Evolutionary conservation across 2,113 vertebrate genomes (phyloP).

Genomic region (Pampusana beccarii): DNA sequence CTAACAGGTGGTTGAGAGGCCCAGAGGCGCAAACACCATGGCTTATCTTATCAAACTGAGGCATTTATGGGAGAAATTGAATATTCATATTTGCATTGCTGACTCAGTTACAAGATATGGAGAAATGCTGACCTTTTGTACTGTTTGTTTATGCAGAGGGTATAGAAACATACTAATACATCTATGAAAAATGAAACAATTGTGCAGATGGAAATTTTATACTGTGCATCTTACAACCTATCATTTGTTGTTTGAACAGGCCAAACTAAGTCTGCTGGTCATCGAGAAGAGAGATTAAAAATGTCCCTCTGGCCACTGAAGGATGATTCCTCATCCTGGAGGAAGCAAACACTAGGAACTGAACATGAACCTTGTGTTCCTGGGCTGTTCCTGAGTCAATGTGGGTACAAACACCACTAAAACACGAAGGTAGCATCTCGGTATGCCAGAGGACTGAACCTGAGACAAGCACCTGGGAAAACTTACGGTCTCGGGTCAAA

Average conservation of each 20-base stretch:
- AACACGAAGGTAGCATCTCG: not conserved
- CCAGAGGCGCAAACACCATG: not conserved
- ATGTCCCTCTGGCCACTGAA: not conserved
- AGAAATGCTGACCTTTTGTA: not conserved
- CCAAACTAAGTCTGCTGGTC: not conserved
- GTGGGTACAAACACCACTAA: not conserved
- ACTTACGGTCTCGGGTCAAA: not conserved
- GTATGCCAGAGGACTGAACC: not conserved
- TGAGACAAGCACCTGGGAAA: not conserved
- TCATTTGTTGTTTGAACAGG: not conserved
- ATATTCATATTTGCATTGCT: not conserved
- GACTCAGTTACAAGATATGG: not conserved
- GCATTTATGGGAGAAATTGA: not conserved
- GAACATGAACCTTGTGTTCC: not conserved
- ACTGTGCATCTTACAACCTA: not conserved
- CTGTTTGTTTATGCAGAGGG: not conserved
- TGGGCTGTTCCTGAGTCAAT: not conserved
- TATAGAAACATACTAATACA: not conserved
- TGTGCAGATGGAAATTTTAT: not conserved
- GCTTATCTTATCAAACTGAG: not conserved
- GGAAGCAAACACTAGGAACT: not conserved
- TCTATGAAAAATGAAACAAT: not conserved
- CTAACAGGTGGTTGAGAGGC: not conserved
- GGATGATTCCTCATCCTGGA: not conserved
- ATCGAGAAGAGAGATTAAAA: not conserved